Evolutionary conservation across 2,113 vertebrate species (phyloP), one percentile per base, ranked within the genome.

Genomic region (Barbus barbus): DNA sequence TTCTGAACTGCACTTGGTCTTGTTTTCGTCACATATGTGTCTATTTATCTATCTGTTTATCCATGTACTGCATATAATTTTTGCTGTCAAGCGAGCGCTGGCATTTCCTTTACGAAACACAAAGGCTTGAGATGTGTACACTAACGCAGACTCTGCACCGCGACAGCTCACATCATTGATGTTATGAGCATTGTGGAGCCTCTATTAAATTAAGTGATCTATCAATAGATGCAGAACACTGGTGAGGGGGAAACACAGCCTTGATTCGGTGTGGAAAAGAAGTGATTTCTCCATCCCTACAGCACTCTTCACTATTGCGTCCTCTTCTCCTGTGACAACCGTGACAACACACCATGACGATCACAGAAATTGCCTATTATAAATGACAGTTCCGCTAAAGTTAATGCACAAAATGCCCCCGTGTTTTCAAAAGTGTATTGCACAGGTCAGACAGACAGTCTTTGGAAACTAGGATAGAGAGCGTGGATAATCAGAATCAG

Each of bases 331-430:
- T 60, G 56, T 87, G 87, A 89, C 87, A 87, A 83, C 56, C 80
- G 58, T 88, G 85, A 88, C 85, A 87, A 87, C 83, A 81, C 61
- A 83, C 76, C 87, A 81, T 87, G 83, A 88, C 86, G 69, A 89
- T 89, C 87, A 87, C 83, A 89, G 81, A 89, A 85, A 89, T 89
- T 85, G 83, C 76, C 85, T 87, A 89, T 89, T 89, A 88, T 87
- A 83, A 77, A 83, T 87, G 87, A 87, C 87, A 87, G 87, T 89
- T 87, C 83, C 71, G 48, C 87, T 85, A 83, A 86, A 85, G 75
- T 81, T 74, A 74, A 77, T 69, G 63, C 65, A 44, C 65, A 33
- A 12, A 51, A 83, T 73, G 77, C 65, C 85, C 53, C 72, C 18
- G 38, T 51, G 14, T 81, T 80, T 79, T 41, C 75, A 80, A 28